Percentiles rank a stretch among this genome's conserved stretches.
Conservation (phyloP, 2,888 invertebrate species). For the Synergus umbraculus region DNA sequence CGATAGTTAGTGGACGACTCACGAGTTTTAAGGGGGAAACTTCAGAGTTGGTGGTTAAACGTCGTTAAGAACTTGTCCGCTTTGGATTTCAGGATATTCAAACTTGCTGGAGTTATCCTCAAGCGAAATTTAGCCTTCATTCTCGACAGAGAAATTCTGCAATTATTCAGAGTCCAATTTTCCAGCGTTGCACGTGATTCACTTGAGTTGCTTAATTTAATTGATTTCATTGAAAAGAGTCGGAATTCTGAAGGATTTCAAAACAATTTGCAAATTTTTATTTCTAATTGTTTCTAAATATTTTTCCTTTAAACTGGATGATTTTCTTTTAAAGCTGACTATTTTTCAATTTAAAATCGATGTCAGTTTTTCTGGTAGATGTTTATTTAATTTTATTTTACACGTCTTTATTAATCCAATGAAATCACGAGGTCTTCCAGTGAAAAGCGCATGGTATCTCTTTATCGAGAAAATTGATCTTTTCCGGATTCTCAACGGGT, state of each 20-base stretch:
- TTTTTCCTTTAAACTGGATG: too few species aligned
- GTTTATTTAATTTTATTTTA: neutral
- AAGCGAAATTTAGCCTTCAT: neutral
- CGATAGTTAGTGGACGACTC: neutral
- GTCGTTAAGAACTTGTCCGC: conserved; percentile 2
- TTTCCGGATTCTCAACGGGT: neutral
- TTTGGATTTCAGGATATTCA: conserved; percentile 3
- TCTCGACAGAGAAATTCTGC: neutral
- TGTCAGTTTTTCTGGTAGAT: too few species aligned
- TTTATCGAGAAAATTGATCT: neutral
- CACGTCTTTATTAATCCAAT: neutral
- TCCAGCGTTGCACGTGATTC: neutral
- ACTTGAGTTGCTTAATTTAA: neutral
- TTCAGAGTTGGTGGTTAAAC: conserved; percentile 2
- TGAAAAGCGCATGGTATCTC: neutral
- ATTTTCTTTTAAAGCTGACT: too few species aligned
- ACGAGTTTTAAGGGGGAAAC: conserved; percentile 22
- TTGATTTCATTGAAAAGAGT: neutral
- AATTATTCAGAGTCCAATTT: neutral
- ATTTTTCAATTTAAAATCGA: too few species aligned
- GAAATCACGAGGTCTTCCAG: neutral
- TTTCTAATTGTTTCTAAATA: too few species aligned
- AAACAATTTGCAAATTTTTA: too few species aligned
- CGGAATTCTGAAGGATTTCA: too few species aligned
- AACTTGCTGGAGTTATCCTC: conserved; percentile 12